Evolutionary conservation across 2,797 vertebrate species (phyloP), one percentile per base, ranked within the genome.

Genomic region (Sibirionetta formosa): DNA sequence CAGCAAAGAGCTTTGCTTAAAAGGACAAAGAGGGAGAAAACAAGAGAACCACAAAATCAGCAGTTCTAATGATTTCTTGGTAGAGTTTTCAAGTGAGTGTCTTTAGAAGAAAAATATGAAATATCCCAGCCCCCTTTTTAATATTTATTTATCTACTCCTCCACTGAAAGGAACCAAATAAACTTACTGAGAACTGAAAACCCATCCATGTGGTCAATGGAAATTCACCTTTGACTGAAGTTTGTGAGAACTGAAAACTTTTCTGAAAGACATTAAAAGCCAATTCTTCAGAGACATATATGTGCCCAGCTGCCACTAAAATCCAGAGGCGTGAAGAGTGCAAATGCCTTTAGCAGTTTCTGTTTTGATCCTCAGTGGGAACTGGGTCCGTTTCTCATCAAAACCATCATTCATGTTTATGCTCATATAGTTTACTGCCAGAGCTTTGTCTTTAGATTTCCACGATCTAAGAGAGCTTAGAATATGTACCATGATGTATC

Each of bases 101-200:
- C 69, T 91, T 96, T 64, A 94, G 68, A 82, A 81, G 65, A 76
- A 96, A 96, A 84, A 42, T 22, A 82, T 69, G 82, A 95, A 87
- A 64, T 86, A 80, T 75, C 38, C 38, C 51, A 66, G 13, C 9
- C 15, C 26, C 4, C 3, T 54, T 56, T 14, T 66, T 51, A n/a
- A 61, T 31, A 61, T 48, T 90, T 48, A 40, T 5, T 75, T 76
- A 58, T 71, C 50, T 65, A 2, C 17, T 68, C 11, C 36, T 83
- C 18, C 0, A n/a, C 29, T 38, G 44, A 48, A 68, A 65, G 90
- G 72, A 96, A 94, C 61, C 68, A 22, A 72, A 86, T 38, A 22
- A 69, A 83, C 40, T 54, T 19, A 12, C 44, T 51, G 64, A 75
- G 79, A 80, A 57, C 33, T 54, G 31, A 85, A 70, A 82, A 42